Conservation (phyloP, 2,888 invertebrate genomes). For the Chaitophorus viminalis region DNA sequence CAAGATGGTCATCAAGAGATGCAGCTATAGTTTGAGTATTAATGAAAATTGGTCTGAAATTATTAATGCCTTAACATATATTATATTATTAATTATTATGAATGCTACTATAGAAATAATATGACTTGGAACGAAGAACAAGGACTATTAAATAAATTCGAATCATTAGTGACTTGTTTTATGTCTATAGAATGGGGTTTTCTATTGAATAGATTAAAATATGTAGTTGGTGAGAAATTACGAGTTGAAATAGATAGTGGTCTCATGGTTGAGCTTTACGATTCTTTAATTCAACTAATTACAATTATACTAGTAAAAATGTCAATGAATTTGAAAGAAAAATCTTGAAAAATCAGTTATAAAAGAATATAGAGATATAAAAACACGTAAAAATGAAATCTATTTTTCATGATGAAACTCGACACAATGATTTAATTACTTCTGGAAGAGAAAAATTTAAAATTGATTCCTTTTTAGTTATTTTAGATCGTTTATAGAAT, state of each 20-base stretch:
- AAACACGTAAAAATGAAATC: too few relatives aligned
- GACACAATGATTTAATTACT: too few relatives aligned
- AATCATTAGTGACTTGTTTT: conserved; percentile 42
- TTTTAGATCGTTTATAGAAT: too few relatives aligned
- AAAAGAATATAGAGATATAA: too few relatives aligned
- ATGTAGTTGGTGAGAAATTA: conserved; percentile 12
- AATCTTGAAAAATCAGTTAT: neutral
- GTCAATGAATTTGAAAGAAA: neutral
- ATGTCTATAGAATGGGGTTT: conserved; percentile 49
- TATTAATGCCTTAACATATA: conserved; percentile 12
- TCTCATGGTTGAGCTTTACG: neutral
- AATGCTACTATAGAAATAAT: conserved; percentile 38
- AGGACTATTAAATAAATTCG: conserved; percentile 34
- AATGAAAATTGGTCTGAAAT: conserved; percentile 31
- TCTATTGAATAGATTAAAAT: conserved; percentile 48
- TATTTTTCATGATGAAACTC: too few relatives aligned
- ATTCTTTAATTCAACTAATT: neutral
- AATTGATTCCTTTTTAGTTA: too few relatives aligned
- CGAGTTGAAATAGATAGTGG: neutral
- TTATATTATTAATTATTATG: too few relatives aligned
- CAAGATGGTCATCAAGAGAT: too few relatives aligned
- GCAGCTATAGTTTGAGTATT: conserved; percentile 37
- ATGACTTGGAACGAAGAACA: conserved; percentile 27
- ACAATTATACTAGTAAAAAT: too few relatives aligned
- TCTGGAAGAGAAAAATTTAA: too few relatives aligned